Evolutionary conservation across 2,113 vertebrate genomes (phyloP).

Genomic region (Collichthys lucidus): DNA sequence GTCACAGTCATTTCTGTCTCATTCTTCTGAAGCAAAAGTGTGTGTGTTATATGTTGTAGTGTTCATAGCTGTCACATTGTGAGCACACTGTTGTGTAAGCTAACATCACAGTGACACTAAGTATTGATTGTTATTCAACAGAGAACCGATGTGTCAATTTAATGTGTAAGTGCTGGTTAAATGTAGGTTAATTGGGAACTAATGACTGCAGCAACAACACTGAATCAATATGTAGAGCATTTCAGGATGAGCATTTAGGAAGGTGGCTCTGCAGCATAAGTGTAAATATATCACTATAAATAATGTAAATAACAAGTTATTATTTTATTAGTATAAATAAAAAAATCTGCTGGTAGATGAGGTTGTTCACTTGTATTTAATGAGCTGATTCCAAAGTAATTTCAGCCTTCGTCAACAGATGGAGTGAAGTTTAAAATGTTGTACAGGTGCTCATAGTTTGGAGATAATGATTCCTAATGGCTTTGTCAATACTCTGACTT

Average conservation of each 20-base stretch:
- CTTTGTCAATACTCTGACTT: no score
- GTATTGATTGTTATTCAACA: neutral
- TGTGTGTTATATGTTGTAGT: no score
- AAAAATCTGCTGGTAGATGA: neutral
- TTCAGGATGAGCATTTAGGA: neutral
- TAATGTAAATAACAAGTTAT: neutral
- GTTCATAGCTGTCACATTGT: neutral
- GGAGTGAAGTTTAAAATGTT: no score
- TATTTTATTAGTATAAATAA: neutral
- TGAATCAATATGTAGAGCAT: neutral
- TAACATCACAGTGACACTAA: neutral
- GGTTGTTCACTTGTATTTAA: neutral
- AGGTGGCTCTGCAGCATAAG: neutral
- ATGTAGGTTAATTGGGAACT: conserved; percentile 55
- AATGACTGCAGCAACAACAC: conserved; percentile 5
- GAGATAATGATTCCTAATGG: no score
- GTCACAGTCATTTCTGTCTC: neutral
- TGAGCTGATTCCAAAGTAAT: neutral
- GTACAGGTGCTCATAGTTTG: no score
- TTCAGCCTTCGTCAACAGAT: no score
- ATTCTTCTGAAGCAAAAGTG: neutral
- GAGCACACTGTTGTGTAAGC: neutral
- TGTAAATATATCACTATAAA: neutral
- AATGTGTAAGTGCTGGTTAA: conserved; percentile 9
- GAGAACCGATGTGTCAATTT: neutral